Conservation (phyloP, 2,888 invertebrate species). For the Apodemia hepburni region DNA sequence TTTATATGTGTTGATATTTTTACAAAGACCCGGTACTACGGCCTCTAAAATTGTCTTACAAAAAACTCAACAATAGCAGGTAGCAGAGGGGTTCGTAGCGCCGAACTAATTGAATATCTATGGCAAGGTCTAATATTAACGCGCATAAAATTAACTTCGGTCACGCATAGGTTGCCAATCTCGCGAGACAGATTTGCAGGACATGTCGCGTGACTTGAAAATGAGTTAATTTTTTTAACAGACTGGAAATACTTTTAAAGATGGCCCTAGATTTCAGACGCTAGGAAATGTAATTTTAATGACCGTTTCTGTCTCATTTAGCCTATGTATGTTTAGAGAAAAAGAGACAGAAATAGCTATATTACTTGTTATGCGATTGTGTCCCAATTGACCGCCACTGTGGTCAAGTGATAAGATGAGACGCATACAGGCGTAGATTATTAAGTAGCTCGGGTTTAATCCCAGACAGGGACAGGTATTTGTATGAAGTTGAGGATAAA, state of each 20-base stretch:
- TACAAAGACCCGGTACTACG: constrained; percentile 10
- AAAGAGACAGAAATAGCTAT: no score
- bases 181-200: not conserved
- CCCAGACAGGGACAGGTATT: no score
- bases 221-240: not conserved
- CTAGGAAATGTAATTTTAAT: not conserved
- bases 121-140: constrained; percentile 25
- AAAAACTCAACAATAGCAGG: constrained; percentile 30
- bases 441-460: no score
- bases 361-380: no score
- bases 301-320: no score
- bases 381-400: no score
- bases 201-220: not conserved
- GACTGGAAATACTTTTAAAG: not conserved
- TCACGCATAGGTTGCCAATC: constrained; percentile 20
- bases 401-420: no score
- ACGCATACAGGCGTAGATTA: no score
- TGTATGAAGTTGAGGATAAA: no score
- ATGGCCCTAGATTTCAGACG: not conserved
- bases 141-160: constrained; percentile 31
- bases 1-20: constrained; percentile 10
- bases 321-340: no score
- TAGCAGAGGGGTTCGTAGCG: constrained; percentile 24
- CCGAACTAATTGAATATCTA: constrained; percentile 33
- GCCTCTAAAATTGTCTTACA: constrained; percentile 21